These are phyloP conservation scores for Rhingia campestris DNA, from an alignment of 2,888 invertebrate species.

Conservation along the genomic window DNA sequence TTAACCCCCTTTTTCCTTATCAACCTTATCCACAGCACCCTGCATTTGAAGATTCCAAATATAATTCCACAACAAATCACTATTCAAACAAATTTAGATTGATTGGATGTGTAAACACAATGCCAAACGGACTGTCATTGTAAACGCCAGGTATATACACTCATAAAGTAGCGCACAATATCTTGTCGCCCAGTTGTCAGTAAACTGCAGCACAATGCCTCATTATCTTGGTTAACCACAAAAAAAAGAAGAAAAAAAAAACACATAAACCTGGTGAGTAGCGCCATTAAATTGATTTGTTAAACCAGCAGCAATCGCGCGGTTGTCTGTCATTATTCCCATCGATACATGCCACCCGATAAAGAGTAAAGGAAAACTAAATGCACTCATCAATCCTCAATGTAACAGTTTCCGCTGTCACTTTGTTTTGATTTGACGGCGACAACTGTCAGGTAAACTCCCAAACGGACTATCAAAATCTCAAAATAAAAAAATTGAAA, in stretches of 20 bases:
- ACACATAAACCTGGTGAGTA: conserved; percentile 16
- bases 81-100: conserved; percentile 72
- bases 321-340: conserved; percentile 58
- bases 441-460: conserved; percentile 60
- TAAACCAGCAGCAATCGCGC: conserved; percentile 43
- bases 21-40: no score
- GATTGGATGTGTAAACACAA: conserved; percentile 63
- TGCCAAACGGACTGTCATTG: conserved; percentile 15
- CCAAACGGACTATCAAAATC: conserved; percentile 5
- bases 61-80: conserved; percentile 64
- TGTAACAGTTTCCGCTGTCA: conserved; percentile 63
- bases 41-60: background rate
- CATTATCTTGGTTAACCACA: conserved; percentile 42
- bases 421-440: conserved; percentile 60
- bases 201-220: conserved; percentile 47
- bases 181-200: conserved; percentile 46
- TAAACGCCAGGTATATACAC: conserved; percentile 46
- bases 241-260: background rate
- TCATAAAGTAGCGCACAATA: conserved; percentile 35
- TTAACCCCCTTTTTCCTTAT: no score
- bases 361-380: conserved; percentile 6
- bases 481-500: background rate
- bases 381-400: conserved; percentile 48
- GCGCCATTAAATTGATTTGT: conserved; percentile 74
- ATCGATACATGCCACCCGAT: conserved; percentile 51